Percentiles rank a stretch among this genome's conserved stretches.
These are phyloP conservation scores for Hippoglossus stenolepis DNA, from an alignment of 2,113 vertebrate species.

Conservation along the genomic window DNA sequence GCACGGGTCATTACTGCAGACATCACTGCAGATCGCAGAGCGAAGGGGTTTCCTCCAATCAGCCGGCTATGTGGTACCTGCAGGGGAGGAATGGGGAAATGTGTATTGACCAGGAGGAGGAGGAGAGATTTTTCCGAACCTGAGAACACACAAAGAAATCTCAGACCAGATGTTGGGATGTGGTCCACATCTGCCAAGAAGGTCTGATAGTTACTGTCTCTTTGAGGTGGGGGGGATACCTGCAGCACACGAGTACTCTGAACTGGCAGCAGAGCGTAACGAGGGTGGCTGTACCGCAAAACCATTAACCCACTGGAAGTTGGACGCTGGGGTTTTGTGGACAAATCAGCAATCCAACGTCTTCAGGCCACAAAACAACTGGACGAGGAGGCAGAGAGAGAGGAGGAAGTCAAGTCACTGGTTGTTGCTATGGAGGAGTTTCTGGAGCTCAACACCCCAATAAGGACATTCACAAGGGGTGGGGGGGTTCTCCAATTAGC, in stretches of 20 bases:
- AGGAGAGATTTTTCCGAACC: not conserved
- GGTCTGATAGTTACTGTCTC: not conserved
- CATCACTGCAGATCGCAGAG: conserved; percentile 41
- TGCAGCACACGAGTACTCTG: not conserved
- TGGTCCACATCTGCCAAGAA: not conserved
- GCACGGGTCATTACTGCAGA: conserved; percentile 56
- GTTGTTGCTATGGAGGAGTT: no score
- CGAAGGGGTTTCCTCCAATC: conserved; percentile 53
- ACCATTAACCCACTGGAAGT: not conserved
- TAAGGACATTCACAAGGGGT: not conserved
- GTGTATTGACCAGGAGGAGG: not conserved
- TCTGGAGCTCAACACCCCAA: not conserved
- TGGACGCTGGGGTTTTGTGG: not conserved
- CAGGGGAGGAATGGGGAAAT: not conserved
- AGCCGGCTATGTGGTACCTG: conserved; percentile 5
- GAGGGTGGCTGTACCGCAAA: not conserved
- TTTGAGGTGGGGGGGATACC: not conserved
- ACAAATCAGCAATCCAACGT: not conserved
- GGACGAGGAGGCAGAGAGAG: no score
- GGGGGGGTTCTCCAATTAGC: no score
- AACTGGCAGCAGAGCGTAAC: not conserved
- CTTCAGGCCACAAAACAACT: not conserved
- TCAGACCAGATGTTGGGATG: not conserved
- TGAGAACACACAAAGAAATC: not conserved
- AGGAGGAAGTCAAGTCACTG: no score